Percentiles rank a stretch among this genome's conserved stretches.
phyloP scores from a whole-genome alignment of 1,140 invertebrate species.

The Polyergus mexicanus region DNA sequence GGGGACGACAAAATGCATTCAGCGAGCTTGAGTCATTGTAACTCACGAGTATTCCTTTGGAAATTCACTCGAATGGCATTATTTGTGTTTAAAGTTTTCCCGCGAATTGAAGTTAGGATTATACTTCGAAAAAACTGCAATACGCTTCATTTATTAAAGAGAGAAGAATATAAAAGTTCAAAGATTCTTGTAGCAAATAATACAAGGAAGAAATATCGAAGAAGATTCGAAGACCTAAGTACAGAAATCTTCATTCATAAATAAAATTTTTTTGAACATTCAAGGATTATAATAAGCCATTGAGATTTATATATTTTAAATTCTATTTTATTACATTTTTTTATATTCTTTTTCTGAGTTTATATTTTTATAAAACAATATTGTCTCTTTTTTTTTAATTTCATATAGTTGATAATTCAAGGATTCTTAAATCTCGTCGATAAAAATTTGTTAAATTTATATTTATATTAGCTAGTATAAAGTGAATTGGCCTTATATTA shows the following conservation, averaged over 20 bases:
- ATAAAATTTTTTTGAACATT: not conserved
- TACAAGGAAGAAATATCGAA: not conserved
- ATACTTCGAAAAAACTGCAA: not conserved
- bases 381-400: no score
- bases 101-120: not conserved
- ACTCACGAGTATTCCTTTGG: constrained; percentile 15
- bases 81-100: constrained; percentile 32
- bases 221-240: not conserved
- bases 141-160: not conserved
- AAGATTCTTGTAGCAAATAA: not conserved
- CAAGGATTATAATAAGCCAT: not conserved
- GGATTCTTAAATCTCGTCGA: no score
- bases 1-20: constrained; percentile 7
- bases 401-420: no score
- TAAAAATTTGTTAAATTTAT: not conserved
- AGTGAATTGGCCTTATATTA: not conserved
- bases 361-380: not conserved
- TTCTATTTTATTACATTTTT: not conserved
- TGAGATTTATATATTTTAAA: not conserved
- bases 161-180: not conserved
- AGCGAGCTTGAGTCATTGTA: not conserved
- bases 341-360: not conserved
- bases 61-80: not conserved
- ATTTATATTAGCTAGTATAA: not conserved
- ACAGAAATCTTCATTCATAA: not conserved